phyloP scores from a whole-genome alignment of 2,888 invertebrate species.

The Dicyrtoma fusca region DNA sequence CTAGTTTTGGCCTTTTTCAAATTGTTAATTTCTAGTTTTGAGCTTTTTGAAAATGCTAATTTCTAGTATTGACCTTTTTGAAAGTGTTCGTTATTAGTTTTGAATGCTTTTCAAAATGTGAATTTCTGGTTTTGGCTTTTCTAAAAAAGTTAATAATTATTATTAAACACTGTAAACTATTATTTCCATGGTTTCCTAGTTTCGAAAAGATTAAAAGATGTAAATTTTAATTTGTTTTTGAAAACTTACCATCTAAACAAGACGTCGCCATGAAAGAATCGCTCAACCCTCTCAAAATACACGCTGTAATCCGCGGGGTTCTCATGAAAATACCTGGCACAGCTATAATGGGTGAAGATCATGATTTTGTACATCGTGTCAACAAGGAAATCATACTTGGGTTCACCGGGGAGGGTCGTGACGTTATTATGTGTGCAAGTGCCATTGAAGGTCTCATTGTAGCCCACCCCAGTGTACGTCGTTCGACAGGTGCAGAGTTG shows the following conservation, averaged over 20 bases:
- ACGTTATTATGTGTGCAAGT: neutral
- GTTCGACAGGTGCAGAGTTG: too few relatives aligned
- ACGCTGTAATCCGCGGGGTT: neutral
- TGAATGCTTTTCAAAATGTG: too few relatives aligned
- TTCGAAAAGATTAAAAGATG: neutral
- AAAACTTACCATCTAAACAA: constrained; percentile 16
- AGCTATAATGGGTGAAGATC: constrained; percentile 11
- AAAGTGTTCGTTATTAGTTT: too few relatives aligned
- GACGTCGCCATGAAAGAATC: constrained; percentile 17
- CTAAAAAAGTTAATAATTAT: too few relatives aligned
- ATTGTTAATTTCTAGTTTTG: too few relatives aligned
- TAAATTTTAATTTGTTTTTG: neutral
- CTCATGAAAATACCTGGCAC: neutral
- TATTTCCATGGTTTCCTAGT: too few relatives aligned
- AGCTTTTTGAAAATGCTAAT: too few relatives aligned
- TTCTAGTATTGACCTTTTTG: too few relatives aligned
- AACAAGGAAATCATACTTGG: constrained; percentile 1
- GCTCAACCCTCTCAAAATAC: constrained; percentile 20
- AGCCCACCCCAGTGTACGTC: neutral
- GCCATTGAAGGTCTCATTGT: neutral
- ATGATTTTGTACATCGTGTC: constrained; percentile 23
- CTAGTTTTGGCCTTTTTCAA: too few relatives aligned
- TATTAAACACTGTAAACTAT: too few relatives aligned
- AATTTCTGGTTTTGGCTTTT: too few relatives aligned
- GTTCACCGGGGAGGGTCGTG: neutral